Base-by-base conservation (phyloP, 2,113 vertebrate genomes). In the Ageneiosus marmoratus region DNA sequence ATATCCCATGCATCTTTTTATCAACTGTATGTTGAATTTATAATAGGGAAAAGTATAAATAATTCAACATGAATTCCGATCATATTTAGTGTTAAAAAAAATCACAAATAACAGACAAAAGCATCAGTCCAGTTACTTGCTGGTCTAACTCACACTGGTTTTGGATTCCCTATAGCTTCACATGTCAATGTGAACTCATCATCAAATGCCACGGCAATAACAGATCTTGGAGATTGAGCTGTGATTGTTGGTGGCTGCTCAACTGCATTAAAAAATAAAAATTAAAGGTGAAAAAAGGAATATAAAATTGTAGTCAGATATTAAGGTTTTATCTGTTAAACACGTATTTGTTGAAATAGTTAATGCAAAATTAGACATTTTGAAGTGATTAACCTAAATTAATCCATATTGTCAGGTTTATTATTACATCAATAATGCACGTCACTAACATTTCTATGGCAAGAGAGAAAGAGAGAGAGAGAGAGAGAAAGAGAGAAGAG, bases 91-190 rank as follows among this genome's bases (percentile, higher is more conserved):
- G 65, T 63, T 44, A 29, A 44, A 20, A 7, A 55, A 53, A 41
- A 22, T 7, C 4, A 81, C 50, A 72, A 4, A 81, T 24, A 44
- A 44, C 4, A 69, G 37, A 44, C 3, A 24, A 13, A 4, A 79
- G 20, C 41, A 48, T 29, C 41, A 63, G 7, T 62, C n/a, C 56
- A 63, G 22, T 41, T 32, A 55, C 76, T 29, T 74, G 12, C 18
- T 69, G 34, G 27, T 82, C 11, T 83, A 81, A 95, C 97, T 95
- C 92, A 99, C 97, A 1, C 87, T 85, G 97, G 97, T 18, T 92
- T 89, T 0, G 98, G 97, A 82, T 97, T 99, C 78, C 96, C 97
- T 89, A 83, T 96, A 15, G 96, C 98, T 88, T 98, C 94, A 90
- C 98, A 99, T 69, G 89, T 93, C n/a, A 99, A 89, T 7, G 89